These are phyloP conservation scores for Crossoptilon crossoptilon DNA, from an alignment of 2,797 vertebrate species.

Conservation along the genomic window DNA sequence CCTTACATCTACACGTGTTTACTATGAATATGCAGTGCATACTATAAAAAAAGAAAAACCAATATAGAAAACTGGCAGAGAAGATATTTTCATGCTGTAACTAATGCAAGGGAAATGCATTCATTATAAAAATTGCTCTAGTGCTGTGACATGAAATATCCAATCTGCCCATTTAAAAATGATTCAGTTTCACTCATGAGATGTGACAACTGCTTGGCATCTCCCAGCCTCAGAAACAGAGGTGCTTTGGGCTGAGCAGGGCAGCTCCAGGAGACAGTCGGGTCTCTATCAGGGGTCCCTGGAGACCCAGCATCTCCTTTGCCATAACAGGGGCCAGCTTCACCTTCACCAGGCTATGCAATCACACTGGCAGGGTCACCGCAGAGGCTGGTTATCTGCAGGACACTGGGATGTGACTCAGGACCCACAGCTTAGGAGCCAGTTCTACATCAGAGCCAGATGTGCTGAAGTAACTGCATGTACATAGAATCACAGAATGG, in stretches of 20 bases:
- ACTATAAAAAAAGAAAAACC: background rate
- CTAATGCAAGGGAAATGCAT: background rate
- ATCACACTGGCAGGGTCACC: background rate
- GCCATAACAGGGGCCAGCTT: background rate
- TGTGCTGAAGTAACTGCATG: background rate
- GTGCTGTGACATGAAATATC: background rate
- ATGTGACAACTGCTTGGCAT: background rate
- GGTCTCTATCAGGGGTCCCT: background rate
- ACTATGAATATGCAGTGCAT: background rate
- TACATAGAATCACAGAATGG: no score
- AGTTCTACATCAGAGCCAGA: background rate
- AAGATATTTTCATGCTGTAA: background rate
- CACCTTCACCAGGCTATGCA: background rate
- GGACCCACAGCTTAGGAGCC: rapidly evolving
- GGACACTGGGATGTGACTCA: rapidly evolving
- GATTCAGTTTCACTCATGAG: background rate
- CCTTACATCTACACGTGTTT: background rate
- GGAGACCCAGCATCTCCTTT: background rate
- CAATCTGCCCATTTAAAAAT: background rate
- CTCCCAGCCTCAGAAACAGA: rapidly evolving
- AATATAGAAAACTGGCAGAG: background rate
- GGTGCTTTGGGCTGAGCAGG: background rate
- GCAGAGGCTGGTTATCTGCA: background rate
- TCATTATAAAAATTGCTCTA: background rate
- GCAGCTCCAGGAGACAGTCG: rapidly evolving